These are phyloP conservation scores for Metacarcinus magister DNA, from an alignment of 2,888 invertebrate genomes.

Conservation along the genomic window DNA sequence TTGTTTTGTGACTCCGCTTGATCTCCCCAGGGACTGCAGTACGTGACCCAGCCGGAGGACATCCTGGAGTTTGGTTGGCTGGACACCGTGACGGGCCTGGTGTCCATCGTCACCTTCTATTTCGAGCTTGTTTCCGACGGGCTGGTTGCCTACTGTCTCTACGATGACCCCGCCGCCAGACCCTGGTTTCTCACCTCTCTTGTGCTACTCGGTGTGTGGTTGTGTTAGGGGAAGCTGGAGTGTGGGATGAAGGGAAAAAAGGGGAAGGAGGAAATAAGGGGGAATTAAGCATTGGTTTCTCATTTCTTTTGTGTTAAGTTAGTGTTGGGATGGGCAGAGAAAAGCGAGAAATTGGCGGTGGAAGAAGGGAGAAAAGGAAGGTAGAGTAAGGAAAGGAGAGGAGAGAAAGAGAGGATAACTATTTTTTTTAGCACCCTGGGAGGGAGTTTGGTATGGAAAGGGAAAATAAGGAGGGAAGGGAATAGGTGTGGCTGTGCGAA, in stretches of 20 bases:
- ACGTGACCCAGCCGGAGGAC: conserved; percentile 73
- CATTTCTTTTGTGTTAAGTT: no score
- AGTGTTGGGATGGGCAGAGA: no score
- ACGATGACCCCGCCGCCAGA: conserved; percentile 70
- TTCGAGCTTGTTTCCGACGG: conserved; percentile 76
- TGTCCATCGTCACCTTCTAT: conserved; percentile 77
- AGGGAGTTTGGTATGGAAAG: no score
- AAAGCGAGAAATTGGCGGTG: no score
- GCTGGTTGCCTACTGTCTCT: conserved; percentile 68
- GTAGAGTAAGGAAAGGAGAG: no score
- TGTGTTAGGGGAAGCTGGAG: not conserved
- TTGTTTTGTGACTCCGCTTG: not conserved
- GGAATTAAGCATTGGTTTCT: no score
- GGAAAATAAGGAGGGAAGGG: no score
- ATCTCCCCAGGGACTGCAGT: conserved; percentile 73
- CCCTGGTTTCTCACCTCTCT: conserved; percentile 74
- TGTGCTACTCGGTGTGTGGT: conserved; percentile 60
- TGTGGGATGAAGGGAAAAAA: not conserved
- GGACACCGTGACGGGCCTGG: conserved; percentile 72
- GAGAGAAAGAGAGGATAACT: no score
- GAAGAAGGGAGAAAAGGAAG: no score
- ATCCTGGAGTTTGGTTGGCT: conserved; percentile 70
- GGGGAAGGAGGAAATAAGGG: not conserved
- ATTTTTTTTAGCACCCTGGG: no score
- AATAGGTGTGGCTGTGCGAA: no score